Percentiles rank a stretch among this genome's conserved stretches.
These are phyloP conservation scores for Paragorgia papillata DNA, from an alignment of 92 coral and sea anemone genomes.

Conservation along the genomic window DNA sequence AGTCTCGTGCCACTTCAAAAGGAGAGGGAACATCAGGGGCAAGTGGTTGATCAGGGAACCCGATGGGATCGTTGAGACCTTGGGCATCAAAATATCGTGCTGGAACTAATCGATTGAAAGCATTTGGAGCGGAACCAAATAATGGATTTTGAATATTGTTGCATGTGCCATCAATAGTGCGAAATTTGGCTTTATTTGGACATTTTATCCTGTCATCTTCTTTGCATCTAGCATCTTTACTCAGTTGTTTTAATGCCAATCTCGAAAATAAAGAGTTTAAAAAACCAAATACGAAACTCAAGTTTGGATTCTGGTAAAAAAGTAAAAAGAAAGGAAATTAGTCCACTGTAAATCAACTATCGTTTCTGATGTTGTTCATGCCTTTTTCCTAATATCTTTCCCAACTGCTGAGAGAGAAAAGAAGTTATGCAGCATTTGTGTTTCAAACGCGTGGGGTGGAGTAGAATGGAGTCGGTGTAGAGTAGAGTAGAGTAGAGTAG, in stretches of 20 bases:
- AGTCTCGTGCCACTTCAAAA: conserved; percentile 69
- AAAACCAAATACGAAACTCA: neutral
- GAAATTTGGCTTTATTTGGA: conserved; percentile 18
- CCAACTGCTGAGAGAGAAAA: no score
- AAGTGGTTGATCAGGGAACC: conserved; percentile 86
- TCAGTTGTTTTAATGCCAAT: neutral
- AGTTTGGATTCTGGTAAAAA: neutral
- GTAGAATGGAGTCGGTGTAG: no score
- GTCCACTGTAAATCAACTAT: no score
- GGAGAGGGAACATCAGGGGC: conserved; percentile 90
- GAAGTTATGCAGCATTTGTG: no score
- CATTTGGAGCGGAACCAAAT: conserved; percentile 86
- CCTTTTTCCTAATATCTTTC: no score
- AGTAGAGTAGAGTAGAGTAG: no score
- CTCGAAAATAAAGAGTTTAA: conserved; percentile 24
- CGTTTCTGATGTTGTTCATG: no score
- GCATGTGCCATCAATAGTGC: conserved; percentile 89
- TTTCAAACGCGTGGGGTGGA: no score
- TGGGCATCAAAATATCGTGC: conserved; percentile 78
- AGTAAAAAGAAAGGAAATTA: no score
- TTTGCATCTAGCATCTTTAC: neutral
- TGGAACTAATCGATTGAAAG: conserved; percentile 76
- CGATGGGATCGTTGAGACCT: conserved; percentile 85
- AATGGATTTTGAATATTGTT: conserved; percentile 79
- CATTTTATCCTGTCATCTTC: neutral